phyloP scores from a whole-genome alignment of 35 echinoderm and acorn worm species.

The Lytechinus variegatus region DNA sequence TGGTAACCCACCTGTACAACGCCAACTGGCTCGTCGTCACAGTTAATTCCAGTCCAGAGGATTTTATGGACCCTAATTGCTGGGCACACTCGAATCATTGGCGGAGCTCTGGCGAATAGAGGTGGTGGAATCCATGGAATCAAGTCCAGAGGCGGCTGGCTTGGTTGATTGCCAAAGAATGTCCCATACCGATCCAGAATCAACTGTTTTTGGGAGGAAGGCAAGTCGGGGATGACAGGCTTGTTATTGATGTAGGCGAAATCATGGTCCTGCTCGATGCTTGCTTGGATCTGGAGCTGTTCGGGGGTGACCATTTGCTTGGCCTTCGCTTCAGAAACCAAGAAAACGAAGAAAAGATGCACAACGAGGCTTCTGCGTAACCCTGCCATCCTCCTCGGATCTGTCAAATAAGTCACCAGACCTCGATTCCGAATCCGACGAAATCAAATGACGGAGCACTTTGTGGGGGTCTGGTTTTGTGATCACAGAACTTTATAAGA shows the following conservation, averaged over 20 bases:
- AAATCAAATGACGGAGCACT: no score
- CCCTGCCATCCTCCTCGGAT: not conserved
- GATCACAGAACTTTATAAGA: no score
- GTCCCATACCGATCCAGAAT: not conserved
- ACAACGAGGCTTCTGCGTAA: not conserved
- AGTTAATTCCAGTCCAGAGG: not conserved
- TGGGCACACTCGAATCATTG: not conserved
- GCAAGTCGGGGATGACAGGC: not conserved
- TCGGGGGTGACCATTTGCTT: not conserved
- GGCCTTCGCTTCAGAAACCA: not conserved
- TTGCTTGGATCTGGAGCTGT: not conserved
- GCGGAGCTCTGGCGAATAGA: not conserved
- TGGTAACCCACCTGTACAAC: not conserved
- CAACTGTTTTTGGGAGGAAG: not conserved
- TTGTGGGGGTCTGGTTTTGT: no score
- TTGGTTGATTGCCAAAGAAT: not conserved
- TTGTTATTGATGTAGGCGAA: not conserved
- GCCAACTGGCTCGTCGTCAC: not conserved
- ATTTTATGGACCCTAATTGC: not conserved
- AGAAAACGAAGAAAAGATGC: not conserved
- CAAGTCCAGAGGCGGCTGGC: not conserved
- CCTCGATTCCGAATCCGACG: no score
- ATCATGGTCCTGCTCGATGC: not conserved
- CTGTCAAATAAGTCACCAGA: no score
- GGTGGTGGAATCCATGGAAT: not conserved